Evolutionary conservation across 2,888 invertebrate genomes (phyloP), one percentile per base, ranked within the genome.

Genomic region (Candidula unifasciata): DNA sequence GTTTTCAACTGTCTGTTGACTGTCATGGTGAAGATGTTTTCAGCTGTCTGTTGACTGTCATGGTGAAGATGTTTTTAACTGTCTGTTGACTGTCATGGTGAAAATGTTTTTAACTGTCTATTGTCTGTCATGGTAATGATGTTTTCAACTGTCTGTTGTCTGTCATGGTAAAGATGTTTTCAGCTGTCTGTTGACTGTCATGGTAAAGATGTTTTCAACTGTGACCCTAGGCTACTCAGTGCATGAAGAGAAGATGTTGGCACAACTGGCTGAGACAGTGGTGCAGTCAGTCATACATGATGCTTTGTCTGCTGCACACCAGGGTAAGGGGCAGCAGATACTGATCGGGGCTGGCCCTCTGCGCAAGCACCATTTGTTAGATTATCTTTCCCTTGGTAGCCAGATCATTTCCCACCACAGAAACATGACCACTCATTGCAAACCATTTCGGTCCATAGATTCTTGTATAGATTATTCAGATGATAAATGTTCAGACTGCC

Each of bases 261-360:
- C 81, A 37, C 37, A 52, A 77, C 64, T 85, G 77, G 85, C 85
- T 44, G 81, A 81, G 81, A 81, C n/a, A 54, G 85, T 85, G 68
- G 85, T 85, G 71, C 85, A 77, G 81, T 69, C 85, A 44, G 85
- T 85, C 68, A 81, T 85, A n/a, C 37, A 54, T 24, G 85, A 81
- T 69, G 81, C 85, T 69, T 77, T 85, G 81, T 74, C 85, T 77
- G 77, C 81, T 35, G 76, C 74, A 44, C 60, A 81, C 44, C 85
- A 74, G 52, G 85, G 85, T 85, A 85, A 85, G 85, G 85, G 85
- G 85, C 85, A 85, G 81, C 85, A 85, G 81, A 77, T 54, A 81
- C 85, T 82, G 30, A 77, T 76, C 24, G 85, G 85, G 77, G 57
- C 64, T 73, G 79, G 71, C 57, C 83, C 83, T 73, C n/a, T 73